phyloP scores from a whole-genome alignment of 1,140 invertebrate species.

The Anadara kagoshimensis region DNA sequence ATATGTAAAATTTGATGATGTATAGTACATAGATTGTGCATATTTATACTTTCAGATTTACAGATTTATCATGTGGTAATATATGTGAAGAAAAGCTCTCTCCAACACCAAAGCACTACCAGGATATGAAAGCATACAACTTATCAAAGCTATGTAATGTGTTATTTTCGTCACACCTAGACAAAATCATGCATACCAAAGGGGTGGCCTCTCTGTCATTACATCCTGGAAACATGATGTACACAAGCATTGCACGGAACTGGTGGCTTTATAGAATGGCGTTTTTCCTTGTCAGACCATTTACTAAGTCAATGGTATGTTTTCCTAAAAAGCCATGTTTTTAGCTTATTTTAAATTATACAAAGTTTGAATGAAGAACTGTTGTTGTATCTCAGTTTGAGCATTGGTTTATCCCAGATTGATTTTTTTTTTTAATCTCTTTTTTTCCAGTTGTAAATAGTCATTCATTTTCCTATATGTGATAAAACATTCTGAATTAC shows the following conservation, averaged over 20 bases:
- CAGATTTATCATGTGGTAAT: constrained; percentile 77
- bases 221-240: constrained; percentile 95
- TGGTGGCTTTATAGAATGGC: constrained; percentile 89
- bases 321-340: not conserved
- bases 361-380: no score
- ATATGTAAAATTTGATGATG: no score
- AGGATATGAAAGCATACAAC: constrained; percentile 89
- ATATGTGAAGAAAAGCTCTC: constrained; percentile 79
- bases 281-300: constrained; percentile 88
- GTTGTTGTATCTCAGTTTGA: no score
- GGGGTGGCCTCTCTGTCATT: constrained; percentile 87
- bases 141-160: constrained; percentile 93
- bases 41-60: constrained; percentile 77
- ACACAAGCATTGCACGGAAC: constrained; percentile 82
- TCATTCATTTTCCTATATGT: no score
- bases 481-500: no score
- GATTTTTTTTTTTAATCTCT: no score
- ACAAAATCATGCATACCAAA: constrained; percentile 72
- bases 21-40: no score
- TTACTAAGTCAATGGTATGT: constrained; percentile 93
- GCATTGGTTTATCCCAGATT: no score
- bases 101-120: constrained; percentile 79
- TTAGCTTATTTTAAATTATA: no score
- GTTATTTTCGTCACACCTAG: constrained; percentile 86
- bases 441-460: no score